Base-by-base conservation (phyloP, 1,140 invertebrate species). In the Papilio machaon region DNA sequence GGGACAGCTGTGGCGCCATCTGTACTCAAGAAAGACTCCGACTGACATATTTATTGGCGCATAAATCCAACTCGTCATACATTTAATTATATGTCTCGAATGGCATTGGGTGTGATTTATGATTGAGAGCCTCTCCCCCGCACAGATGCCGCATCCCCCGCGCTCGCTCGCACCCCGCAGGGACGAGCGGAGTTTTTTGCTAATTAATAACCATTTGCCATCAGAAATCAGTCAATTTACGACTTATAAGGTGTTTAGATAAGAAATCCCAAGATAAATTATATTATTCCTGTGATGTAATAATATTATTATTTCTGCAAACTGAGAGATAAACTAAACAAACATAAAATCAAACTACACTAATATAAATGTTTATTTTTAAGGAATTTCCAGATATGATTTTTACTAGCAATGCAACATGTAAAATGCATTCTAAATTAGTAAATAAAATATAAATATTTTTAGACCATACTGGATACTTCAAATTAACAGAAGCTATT, bases 21-120 rank as follows among this genome's bases (percentile, higher is more conserved):
- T 79, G 77, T 79, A 79, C 77, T 6, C 43, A 79, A 79, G 77
- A 79, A 79, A 79, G 54, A 70, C 52, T 80, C 80, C 84, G 85
- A 82, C 83, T 87, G 88, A 89, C 89, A 85, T 90, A 88, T 91
- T 91, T 91, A 90, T 90, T 85, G 83, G 80, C 80, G 79, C 83
- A 89, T 91, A 91, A 91, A 91, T 89, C 86, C 82, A 58, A 80
- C 84, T 83, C 82, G 82, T 87, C 86, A 87, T 89, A 88, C 84
- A 84, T 87, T 89, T 90, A 89, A 90, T 90, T 90, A 88, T 87
- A 85, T 86, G 83, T 85, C 81, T 83, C 84, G 79, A 85, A 86
- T 85, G 83, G 79, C 67, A 77, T 87, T 84, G 80, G 83, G 83
- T 80, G 82, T 85, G 87, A 88, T 88, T 85, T 87, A 87, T 83